Conservation (phyloP, 2,888 invertebrate genomes). For the Rugalucina vietnamica region DNA sequence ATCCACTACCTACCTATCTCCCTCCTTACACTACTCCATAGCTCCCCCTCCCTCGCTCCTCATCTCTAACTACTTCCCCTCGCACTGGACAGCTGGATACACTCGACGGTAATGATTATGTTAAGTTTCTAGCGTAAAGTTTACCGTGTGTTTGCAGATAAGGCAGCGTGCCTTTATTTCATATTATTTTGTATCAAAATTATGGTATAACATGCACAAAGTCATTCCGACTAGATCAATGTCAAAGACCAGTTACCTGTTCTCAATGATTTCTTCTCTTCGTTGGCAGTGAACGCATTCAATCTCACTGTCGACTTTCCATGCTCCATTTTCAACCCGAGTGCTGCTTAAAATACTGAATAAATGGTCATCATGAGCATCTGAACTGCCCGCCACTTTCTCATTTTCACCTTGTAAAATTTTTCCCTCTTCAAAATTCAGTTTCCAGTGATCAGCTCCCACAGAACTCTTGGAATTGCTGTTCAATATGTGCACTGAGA, state of each 20-base stretch:
- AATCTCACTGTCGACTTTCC: slow-evolving; percentile 62
- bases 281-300: slow-evolving; percentile 41
- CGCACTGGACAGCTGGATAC: too few species aligned
- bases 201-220: too few species aligned
- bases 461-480: slow-evolving; percentile 93
- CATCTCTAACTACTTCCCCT: too few species aligned
- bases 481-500: slow-evolving; percentile 89
- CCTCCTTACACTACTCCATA: too few species aligned
- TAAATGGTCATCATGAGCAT: slow-evolving; percentile 65
- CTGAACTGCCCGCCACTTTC: slow-evolving; percentile 44
- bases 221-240: too few species aligned
- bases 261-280: slow-evolving; percentile 12
- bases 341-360: slow-evolving; percentile 79
- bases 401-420: slow-evolving; percentile 76
- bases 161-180: too few species aligned
- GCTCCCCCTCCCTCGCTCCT: too few species aligned
- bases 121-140: too few species aligned
- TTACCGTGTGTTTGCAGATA: too few species aligned
- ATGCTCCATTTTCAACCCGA: slow-evolving; percentile 70
- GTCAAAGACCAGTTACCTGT: not conserved
- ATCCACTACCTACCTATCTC: too few species aligned
- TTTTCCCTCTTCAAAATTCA: slow-evolving; percentile 91
- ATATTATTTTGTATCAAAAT: too few species aligned
- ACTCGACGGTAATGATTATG: too few species aligned
- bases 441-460: slow-evolving; percentile 92